Percentiles rank a stretch among this genome's conserved stretches.
These are phyloP conservation scores for Antechinus stuartii DNA, from an alignment of 2,113 vertebrate genomes.

Conservation along the genomic window DNA sequence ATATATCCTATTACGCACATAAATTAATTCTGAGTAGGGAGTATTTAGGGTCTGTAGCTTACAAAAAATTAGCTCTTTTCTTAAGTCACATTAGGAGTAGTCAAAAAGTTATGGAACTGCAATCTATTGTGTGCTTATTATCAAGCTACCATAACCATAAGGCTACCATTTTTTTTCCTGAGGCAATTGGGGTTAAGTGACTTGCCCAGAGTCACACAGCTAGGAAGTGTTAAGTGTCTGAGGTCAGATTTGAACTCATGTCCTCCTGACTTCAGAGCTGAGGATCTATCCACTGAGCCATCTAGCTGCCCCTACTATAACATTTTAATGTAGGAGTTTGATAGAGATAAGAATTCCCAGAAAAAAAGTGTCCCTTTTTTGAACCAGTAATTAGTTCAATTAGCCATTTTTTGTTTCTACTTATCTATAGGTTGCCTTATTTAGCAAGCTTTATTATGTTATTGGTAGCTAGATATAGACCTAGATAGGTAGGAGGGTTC, in stretches of 20 bases:
- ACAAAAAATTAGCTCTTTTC: neutral
- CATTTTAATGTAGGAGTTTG: neutral
- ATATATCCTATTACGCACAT: neutral
- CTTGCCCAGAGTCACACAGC: too few relatives aligned
- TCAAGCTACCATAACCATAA: neutral
- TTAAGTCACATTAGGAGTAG: neutral
- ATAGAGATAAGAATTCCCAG: too few relatives aligned
- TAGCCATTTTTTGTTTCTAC: neutral
- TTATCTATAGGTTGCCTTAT: neutral
- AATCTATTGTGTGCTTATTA: neutral
- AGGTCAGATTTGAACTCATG: too few relatives aligned
- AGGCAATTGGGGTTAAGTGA: too few relatives aligned
- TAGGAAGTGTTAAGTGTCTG: too few relatives aligned
- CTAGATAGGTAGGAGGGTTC: neutral
- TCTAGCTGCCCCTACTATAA: too few relatives aligned
- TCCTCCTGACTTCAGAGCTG: too few relatives aligned
- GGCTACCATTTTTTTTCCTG: too few relatives aligned
- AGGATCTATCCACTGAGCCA: too few relatives aligned
- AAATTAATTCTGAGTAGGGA: neutral
- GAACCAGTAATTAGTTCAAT: neutral
- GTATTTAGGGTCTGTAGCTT: neutral
- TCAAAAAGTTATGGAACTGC: neutral
- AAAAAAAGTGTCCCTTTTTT: neutral
- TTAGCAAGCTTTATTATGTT: neutral
- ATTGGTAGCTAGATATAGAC: neutral